Conservation (phyloP, 2,113 vertebrate genomes). For the Osmerus eperlanus region DNA sequence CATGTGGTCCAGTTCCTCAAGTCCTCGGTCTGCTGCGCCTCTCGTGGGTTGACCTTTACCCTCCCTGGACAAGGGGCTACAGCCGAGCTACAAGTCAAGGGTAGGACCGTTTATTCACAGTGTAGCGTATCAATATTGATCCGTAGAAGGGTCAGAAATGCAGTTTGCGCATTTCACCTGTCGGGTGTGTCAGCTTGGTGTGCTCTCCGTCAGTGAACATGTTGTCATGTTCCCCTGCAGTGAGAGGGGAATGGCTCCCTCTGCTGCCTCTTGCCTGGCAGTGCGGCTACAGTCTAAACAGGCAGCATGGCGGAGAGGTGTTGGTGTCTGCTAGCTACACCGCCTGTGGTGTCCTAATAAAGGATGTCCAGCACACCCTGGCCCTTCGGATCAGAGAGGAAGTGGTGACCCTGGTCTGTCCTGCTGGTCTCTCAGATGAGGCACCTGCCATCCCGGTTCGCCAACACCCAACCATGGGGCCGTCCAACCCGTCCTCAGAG, state of each 20-base stretch:
- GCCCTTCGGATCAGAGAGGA: constrained; percentile 35
- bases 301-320: constrained; percentile 2
- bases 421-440: constrained; percentile 7
- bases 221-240: constrained; percentile 25
- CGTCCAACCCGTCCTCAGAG: no score
- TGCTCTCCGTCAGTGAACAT: neutral
- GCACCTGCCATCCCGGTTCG: neutral
- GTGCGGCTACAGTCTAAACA: constrained; percentile 53
- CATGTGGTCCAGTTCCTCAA: no score
- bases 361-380: constrained; percentile 52
- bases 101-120: constrained; percentile 21
- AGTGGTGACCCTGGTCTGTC: constrained; percentile 47
- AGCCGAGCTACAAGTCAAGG: constrained; percentile 43
- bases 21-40: constrained; percentile 53
- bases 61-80: constrained; percentile 2
- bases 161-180: neutral
- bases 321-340: constrained; percentile 36
- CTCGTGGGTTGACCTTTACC: constrained; percentile 28
- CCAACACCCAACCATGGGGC: neutral
- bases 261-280: constrained; percentile 32
- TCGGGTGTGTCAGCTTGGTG: no score
- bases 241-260: constrained; percentile 55
- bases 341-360: constrained; percentile 50
- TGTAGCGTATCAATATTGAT: neutral
- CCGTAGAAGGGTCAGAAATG: neutral